phyloP scores from a whole-genome alignment of 2,888 invertebrate genomes.

The Drosophila mercatorum region DNA sequence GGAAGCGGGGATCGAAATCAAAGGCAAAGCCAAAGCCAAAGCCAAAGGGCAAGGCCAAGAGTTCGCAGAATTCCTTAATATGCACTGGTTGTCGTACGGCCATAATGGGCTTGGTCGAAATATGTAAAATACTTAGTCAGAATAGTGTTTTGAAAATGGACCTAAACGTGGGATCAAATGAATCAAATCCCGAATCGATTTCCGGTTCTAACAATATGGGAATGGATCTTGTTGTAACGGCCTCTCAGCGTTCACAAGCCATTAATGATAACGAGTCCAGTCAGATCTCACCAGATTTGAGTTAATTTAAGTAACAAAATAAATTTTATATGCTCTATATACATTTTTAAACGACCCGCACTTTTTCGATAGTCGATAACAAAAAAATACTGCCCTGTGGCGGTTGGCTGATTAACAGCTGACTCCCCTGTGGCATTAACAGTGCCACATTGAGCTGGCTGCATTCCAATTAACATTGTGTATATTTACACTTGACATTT shows the following conservation, averaged over 20 bases:
- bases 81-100: not conserved
- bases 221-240: not conserved
- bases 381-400: conserved; percentile 18
- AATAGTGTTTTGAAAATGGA: not conserved
- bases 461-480: conserved; percentile 26
- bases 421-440: not conserved
- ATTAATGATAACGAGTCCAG: not conserved
- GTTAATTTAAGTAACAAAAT: not conserved
- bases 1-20: not conserved
- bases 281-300: not conserved
- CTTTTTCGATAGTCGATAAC: not conserved
- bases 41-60: too few relatives aligned
- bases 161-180: not conserved
- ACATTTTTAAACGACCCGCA: not conserved
- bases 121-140: not conserved
- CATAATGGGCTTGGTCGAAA: not conserved
- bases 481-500: conserved; percentile 33
- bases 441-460: conserved; percentile 28
- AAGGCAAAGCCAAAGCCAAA: not conserved
- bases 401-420: conserved; percentile 15
- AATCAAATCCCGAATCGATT: not conserved
- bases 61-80: too few relatives aligned
- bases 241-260: not conserved
- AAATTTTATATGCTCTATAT: not conserved
- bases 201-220: not conserved